A percentile compares a stretch with the other conserved stretches of the same genome.
These are phyloP conservation scores for Cheilosia pagana DNA, from an alignment of 2,888 invertebrate species.

Conservation along the genomic window DNA sequence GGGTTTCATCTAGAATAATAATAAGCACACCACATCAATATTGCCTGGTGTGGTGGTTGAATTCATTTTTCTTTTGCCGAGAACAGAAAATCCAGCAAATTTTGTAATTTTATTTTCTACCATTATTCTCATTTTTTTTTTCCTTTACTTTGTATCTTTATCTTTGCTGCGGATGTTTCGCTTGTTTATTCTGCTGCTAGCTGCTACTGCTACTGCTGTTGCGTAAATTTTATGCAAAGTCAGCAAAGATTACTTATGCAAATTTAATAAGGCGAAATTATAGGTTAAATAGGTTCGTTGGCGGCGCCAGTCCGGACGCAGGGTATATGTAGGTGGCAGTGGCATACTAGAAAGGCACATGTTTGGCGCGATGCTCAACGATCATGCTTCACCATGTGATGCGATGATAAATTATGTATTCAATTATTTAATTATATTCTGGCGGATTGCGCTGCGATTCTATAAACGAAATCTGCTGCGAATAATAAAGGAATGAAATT, in stretches of 20 bases:
- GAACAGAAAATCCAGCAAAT: conserved; percentile 64
- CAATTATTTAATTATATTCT: conserved; percentile 73
- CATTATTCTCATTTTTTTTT: conserved; percentile 54
- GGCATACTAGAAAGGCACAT: conserved; percentile 11
- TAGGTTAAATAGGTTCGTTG: conserved; percentile 72
- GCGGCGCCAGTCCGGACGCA: conserved; percentile 12
- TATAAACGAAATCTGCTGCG: conserved; percentile 70
- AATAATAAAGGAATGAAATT: conserved; percentile 31
- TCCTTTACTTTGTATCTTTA: not conserved
- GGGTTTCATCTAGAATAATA: conserved; percentile 65
- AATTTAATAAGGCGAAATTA: conserved; percentile 74
- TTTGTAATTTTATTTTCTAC: conserved; percentile 70
- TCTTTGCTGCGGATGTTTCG: conserved; percentile 37
- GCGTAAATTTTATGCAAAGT: conserved; percentile 73
- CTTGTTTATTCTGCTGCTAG: conserved; percentile 59
- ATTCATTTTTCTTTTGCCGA: conserved; percentile 52
- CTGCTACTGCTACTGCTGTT: conserved; percentile 33
- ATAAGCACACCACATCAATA: conserved; percentile 64
- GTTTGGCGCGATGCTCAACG: not conserved
- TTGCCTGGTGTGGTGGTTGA: conserved; percentile 64
- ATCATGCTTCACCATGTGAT: conserved; percentile 48
- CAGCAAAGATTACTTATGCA: conserved; percentile 75
- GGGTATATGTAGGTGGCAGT: too few relatives aligned
- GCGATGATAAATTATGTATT: conserved; percentile 73
- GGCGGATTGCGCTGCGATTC: conserved; percentile 59